A percentile compares a stretch with the other conserved stretches of the same genome.
These are phyloP conservation scores for Anodontia alba DNA, from an alignment of 2,888 invertebrate species.

Conservation along the genomic window DNA sequence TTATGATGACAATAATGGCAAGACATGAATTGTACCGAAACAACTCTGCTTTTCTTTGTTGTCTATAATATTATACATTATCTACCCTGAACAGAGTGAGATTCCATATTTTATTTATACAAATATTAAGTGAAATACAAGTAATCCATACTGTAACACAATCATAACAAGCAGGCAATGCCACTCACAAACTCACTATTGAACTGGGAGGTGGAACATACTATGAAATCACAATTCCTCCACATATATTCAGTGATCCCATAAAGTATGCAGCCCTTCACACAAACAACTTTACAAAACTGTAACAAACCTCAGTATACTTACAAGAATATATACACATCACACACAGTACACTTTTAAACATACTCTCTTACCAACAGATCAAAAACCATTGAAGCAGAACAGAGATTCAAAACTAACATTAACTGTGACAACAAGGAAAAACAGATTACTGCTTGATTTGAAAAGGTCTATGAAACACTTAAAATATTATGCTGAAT, in stretches of 20 bases:
- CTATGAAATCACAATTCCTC: no score
- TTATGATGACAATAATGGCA: neutral
- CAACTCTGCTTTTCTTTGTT: neutral
- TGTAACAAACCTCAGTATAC: neutral
- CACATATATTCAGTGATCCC: no score
- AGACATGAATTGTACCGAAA: neutral
- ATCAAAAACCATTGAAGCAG: conserved; percentile 1
- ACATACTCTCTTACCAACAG: neutral
- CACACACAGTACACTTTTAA: no score
- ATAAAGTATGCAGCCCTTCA: no score
- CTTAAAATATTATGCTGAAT: no score
- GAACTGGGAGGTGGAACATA: neutral
- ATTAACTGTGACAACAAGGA: no score
- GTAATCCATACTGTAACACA: no score
- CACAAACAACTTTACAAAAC: neutral
- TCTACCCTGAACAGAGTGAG: neutral
- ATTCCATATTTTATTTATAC: no score
- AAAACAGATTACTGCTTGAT: no score
- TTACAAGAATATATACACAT: neutral
- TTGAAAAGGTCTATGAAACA: no score
- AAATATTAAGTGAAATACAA: no score
- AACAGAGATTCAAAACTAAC: neutral
- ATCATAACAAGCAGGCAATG: neutral
- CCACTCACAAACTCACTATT: neutral
- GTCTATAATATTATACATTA: neutral